Conservation (phyloP, 2,888 invertebrate genomes). For the Noctua janthina region DNA sequence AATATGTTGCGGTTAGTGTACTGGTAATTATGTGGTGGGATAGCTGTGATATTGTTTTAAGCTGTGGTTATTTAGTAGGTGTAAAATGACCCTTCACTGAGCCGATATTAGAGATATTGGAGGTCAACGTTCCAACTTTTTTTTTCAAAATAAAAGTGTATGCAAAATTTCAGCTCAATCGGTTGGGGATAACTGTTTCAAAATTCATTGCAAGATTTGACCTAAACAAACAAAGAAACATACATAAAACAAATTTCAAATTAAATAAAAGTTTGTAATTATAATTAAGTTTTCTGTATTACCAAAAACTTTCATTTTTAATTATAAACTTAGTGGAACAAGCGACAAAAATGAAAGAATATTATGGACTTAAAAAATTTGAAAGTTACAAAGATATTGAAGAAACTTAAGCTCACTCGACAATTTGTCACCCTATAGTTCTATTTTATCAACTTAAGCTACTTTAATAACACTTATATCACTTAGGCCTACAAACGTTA, state of each 20-base stretch:
- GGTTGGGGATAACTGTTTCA: too few relatives aligned
- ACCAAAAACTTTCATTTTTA: background rate
- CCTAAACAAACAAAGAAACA: too few relatives aligned
- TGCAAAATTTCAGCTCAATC: too few relatives aligned
- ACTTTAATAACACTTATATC: slow-evolving; percentile 22
- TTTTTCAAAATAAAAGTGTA: too few relatives aligned
- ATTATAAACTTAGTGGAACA: background rate
- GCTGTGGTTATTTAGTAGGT: background rate
- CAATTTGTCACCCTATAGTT: slow-evolving; percentile 9
- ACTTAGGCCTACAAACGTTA: slow-evolving; percentile 9
- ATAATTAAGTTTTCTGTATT: background rate
- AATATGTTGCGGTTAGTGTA: slow-evolving; percentile 39
- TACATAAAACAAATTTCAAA: too few relatives aligned
- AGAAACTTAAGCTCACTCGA: background rate
- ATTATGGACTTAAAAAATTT: background rate
- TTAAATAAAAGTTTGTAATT: too few relatives aligned
- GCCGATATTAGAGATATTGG: background rate
- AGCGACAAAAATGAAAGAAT: background rate
- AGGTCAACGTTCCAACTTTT: background rate
- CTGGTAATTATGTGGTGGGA: slow-evolving; percentile 5
- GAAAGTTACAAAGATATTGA: slow-evolving; percentile 3
- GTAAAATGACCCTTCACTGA: background rate
- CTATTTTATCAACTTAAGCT: background rate
- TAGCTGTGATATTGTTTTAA: background rate
- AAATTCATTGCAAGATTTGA: too few relatives aligned